Evolutionary conservation across 1,140 invertebrate genomes (phyloP).

Genomic region (Heliconius congener): DNA sequence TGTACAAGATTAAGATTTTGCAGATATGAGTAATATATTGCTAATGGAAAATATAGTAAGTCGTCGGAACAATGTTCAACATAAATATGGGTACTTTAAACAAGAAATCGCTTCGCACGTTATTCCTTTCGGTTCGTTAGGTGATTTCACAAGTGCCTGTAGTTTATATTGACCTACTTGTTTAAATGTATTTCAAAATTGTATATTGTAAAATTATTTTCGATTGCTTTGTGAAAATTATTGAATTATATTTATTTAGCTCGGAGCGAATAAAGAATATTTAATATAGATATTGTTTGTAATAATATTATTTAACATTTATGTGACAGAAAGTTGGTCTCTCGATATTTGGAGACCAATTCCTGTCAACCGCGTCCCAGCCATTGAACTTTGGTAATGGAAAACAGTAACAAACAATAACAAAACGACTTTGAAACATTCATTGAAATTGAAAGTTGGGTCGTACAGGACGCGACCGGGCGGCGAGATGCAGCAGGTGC

Average conservation of each 20-base stretch:
- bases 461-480: constrained; percentile 41
- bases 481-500: constrained; percentile 40
- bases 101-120: constrained; percentile 36
- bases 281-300: too few relatives aligned
- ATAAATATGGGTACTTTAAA: constrained; percentile 41
- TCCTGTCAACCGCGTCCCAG: constrained; percentile 39
- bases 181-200: constrained; percentile 20
- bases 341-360: constrained; percentile 27
- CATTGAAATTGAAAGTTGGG: constrained; percentile 75
- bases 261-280: too few relatives aligned
- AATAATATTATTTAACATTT: constrained; percentile 28
- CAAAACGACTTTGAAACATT: constrained; percentile 73
- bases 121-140: constrained; percentile 43
- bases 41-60: constrained; percentile 50
- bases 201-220: constrained; percentile 1
- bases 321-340: constrained; percentile 24
- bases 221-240: not conserved
- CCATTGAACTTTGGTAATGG: constrained; percentile 69
- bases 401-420: constrained; percentile 76
- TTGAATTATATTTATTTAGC: not conserved
- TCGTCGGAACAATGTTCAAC: constrained; percentile 31
- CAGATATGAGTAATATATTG: constrained; percentile 56
- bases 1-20: constrained; percentile 62
- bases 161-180: constrained; percentile 37
- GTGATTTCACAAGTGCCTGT: constrained; percentile 33